Evolutionary conservation across 2,888 invertebrate species (phyloP).

Genomic region (Acanthosepion lycidas): DNA sequence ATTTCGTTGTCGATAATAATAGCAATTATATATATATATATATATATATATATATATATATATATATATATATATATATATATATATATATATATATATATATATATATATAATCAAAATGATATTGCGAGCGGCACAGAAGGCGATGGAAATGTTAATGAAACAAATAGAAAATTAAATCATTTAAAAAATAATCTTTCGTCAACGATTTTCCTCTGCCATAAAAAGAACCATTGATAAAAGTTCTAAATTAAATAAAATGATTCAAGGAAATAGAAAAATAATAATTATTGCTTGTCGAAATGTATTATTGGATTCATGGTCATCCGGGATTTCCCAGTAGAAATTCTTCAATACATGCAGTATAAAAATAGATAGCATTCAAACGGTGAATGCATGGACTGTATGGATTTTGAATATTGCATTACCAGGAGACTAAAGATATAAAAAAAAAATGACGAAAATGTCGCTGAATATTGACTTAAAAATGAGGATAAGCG

Average conservation of each 20-base stretch:
- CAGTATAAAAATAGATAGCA: background rate
- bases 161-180: background rate
- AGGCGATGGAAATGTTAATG: background rate
- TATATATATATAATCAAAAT: no score
- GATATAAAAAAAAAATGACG: background rate
- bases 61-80: no score
- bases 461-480: background rate
- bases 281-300: background rate
- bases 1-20: no score
- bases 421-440: background rate
- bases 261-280: background rate
- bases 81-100: no score
- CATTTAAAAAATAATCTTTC: background rate
- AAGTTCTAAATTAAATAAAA: background rate
- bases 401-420: background rate
- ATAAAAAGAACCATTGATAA: background rate
- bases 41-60: no score
- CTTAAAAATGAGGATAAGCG: background rate
- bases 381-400: background rate
- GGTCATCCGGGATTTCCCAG: background rate
- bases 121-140: no score
- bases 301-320: background rate
- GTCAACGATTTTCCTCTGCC: background rate
- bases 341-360: background rate
- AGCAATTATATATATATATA: no score